Evolutionary conservation across 2,797 vertebrate genomes (phyloP), one percentile per base, ranked within the genome.

Genomic region (Rhinatrema bivittatum): DNA sequence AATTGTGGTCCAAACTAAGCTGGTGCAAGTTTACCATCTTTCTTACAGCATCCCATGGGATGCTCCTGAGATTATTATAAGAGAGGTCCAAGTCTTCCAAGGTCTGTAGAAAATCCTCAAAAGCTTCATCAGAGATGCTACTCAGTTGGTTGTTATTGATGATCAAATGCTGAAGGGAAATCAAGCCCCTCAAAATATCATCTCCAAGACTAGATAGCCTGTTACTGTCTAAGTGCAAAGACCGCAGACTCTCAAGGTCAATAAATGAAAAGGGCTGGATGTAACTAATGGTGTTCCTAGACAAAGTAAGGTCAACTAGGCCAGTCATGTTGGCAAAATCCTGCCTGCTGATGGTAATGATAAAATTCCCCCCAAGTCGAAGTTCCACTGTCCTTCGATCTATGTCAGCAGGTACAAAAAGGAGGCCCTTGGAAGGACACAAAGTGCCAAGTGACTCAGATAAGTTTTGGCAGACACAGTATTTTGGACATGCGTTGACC

Each of bases 271-370:
- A 97, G 47, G 94, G 89, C 68, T 96, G 94, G 54, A 99, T 96
- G 55, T 87, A 62, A 68, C 91, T 88, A 65, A 99, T 94, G 47
- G 96, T 99, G 72, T 99, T 99, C 45, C 96, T 85, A 21, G 94
- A 98, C 56, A 99, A 68, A 9, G 96, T 99, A 33, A 99, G 86
- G 70, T 99, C 96, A 63, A 99, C 96, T 53, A 99, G 87, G 39
- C 94, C 93, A 0, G 91, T 87, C 96, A 99, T 99, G 60, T 99
- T 99, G 70, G 90, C 92, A 65, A 99, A 99, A 77, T 99, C 96
- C 45, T 86, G 91, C 54, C 89, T 78, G 46, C 84, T 85, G 42
- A 99, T 84, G 64, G 93, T 91, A 48, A 97, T 91, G 56, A 99
- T 99, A 59, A 93, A 99, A 72, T 99, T 99, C 12, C 94, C 96